These are phyloP conservation scores for Dinoponera quadriceps DNA, from an alignment of 1,140 invertebrate genomes.

Conservation along the genomic window DNA sequence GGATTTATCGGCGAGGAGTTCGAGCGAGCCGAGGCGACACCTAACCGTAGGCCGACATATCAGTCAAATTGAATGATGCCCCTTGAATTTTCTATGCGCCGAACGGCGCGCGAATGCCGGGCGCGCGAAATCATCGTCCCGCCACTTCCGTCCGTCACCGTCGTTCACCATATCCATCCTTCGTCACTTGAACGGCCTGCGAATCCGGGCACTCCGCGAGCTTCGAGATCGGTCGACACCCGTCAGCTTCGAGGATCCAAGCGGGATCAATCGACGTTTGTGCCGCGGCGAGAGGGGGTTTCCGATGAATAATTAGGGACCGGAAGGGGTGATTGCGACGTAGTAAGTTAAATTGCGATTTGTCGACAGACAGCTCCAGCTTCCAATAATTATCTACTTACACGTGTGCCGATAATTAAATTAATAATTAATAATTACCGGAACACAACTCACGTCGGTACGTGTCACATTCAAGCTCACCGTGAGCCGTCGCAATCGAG, in stretches of 20 bases:
- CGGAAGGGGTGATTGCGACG: slow-evolving; percentile 34
- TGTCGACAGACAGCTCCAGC: too few relatives aligned
- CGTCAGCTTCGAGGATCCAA: slow-evolving; percentile 4
- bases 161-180: too few relatives aligned
- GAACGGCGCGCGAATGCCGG: slow-evolving; percentile 6
- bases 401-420: too few relatives aligned
- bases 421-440: too few relatives aligned
- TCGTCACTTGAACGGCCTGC: slow-evolving; percentile 27
- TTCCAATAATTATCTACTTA: background rate
- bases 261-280: slow-evolving; percentile 36
- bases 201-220: slow-evolving; percentile 1
- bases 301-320: slow-evolving; percentile 39
- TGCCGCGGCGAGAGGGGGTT: background rate
- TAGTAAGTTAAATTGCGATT: background rate
- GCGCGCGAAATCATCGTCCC: background rate
- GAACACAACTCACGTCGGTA: too few relatives aligned
- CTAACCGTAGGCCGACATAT: slow-evolving; percentile 44
- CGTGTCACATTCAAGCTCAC: background rate
- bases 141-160: background rate
- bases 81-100: slow-evolving; percentile 39
- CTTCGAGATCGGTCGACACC: background rate
- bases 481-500: background rate
- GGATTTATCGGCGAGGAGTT: background rate
- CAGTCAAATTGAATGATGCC: slow-evolving; percentile 40
- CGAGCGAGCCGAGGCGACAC: slow-evolving; percentile 9